These are phyloP conservation scores for Eucidaris tribuloides DNA, from an alignment of 35 echinoderm and acorn worm species.

Conservation along the genomic window DNA sequence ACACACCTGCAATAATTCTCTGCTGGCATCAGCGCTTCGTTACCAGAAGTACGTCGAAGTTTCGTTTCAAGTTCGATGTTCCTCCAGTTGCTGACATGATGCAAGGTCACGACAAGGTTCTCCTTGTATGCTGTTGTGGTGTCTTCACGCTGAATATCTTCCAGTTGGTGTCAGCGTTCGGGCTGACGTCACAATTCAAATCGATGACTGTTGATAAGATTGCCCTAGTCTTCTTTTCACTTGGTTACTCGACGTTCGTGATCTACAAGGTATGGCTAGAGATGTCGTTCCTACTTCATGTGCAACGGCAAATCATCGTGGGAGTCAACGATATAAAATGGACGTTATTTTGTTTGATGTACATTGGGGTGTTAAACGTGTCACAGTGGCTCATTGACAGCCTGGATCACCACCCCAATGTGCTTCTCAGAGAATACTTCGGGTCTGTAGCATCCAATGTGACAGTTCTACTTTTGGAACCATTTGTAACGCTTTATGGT, in stretches of 20 bases:
- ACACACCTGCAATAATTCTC: no score
- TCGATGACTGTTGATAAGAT: background rate
- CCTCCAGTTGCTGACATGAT: no score
- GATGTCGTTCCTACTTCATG: background rate
- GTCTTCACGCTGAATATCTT: background rate
- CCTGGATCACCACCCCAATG: background rate
- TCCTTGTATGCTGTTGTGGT: background rate
- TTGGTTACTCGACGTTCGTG: background rate
- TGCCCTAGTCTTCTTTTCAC: background rate
- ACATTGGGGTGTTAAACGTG: background rate
- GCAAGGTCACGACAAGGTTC: background rate
- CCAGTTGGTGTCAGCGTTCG: background rate
- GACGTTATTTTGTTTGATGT: background rate
- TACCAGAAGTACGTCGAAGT: no score
- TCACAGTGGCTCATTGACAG: background rate
- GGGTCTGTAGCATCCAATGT: background rate
- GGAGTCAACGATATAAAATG: background rate
- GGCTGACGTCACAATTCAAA: background rate
- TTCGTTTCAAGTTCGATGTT: no score
- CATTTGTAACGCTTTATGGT: background rate
- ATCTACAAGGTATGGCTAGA: background rate
- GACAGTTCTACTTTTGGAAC: background rate
- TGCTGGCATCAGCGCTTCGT: no score
- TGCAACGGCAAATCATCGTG: background rate
- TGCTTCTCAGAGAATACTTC: background rate